A percentile compares a stretch with the other conserved stretches of the same genome.
phyloP scores from a whole-genome alignment of 2,113 vertebrate species.

The Caranx melampygus region DNA sequence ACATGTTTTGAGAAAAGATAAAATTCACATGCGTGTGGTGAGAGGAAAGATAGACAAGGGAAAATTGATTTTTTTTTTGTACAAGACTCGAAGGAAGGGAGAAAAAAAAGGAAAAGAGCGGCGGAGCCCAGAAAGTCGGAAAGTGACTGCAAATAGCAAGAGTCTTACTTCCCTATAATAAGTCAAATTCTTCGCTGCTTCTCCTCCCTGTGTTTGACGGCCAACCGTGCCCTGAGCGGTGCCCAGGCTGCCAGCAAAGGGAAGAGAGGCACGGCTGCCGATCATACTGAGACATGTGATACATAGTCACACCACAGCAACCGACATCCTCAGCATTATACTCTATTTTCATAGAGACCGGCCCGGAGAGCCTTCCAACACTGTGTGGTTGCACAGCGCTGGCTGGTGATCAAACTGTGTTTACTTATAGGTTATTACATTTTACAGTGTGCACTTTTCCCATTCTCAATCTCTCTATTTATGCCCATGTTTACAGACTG shows the following conservation, averaged over 20 bases:
- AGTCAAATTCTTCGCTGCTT: conserved; percentile 57
- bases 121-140: conserved; percentile 38
- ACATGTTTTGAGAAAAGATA: conserved; percentile 11
- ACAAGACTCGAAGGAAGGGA: conserved; percentile 1
- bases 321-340: conserved; percentile 45
- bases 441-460: conserved; percentile 25
- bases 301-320: conserved; percentile 42
- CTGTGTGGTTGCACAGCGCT: conserved; percentile 10
- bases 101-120: conserved; percentile 7
- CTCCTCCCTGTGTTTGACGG: conserved; percentile 60
- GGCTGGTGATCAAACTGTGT: conserved; percentile 28
- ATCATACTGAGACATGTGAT: conserved; percentile 67
- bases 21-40: conserved; percentile 21
- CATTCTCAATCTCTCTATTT: conserved; percentile 5
- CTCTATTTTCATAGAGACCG: conserved; percentile 53
- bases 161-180: conserved; percentile 73
- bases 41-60: conserved; percentile 4
- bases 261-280: conserved; percentile 47
- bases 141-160: conserved; percentile 68
- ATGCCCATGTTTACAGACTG: conserved; percentile 1
- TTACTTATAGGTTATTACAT: conserved; percentile 28
- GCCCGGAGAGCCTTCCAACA: not conserved
- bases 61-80: conserved; percentile 27
- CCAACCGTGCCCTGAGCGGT: conserved; percentile 51
- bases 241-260: conserved; percentile 56